Conservation (phyloP, 2,113 vertebrate species). For the Parus major region DNA sequence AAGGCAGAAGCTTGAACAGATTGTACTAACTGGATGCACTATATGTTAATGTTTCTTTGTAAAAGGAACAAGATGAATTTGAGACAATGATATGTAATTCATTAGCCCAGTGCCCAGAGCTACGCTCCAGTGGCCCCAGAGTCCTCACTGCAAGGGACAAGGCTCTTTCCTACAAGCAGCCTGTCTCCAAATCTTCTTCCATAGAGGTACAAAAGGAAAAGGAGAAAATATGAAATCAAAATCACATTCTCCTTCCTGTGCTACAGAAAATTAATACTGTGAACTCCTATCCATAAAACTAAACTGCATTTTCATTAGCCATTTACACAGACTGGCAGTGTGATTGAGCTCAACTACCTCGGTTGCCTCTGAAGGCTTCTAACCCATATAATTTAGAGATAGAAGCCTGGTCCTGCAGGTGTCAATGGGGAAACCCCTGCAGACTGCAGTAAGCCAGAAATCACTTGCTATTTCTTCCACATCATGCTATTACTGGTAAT, state of each 20-base stretch:
- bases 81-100: not conserved
- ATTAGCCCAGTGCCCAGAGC: not conserved
- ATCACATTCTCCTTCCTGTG: not conserved
- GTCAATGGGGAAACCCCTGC: not conserved
- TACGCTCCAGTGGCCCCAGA: rapidly evolving
- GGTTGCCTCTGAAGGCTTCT: not conserved
- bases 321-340: not conserved
- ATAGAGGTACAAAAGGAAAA: not conserved
- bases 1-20: conserved; percentile 66
- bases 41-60: conserved; percentile 29
- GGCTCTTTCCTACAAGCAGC: not conserved
- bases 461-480: not conserved
- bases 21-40: conserved; percentile 36
- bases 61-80: conserved; percentile 72
- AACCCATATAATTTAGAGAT: not conserved
- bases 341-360: not conserved
- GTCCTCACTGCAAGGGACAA: not conserved
- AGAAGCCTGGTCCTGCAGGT: not conserved
- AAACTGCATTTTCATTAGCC: not conserved
- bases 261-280: not conserved
- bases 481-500: not conserved
- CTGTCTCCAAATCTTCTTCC: not conserved
- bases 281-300: not conserved
- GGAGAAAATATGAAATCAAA: not conserved
- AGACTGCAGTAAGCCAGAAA: not conserved